Percentiles rank a stretch among this genome's conserved stretches.
phyloP scores from a whole-genome alignment of 64 coral and sea anemone species.

The Actinia tenebrosa region DNA sequence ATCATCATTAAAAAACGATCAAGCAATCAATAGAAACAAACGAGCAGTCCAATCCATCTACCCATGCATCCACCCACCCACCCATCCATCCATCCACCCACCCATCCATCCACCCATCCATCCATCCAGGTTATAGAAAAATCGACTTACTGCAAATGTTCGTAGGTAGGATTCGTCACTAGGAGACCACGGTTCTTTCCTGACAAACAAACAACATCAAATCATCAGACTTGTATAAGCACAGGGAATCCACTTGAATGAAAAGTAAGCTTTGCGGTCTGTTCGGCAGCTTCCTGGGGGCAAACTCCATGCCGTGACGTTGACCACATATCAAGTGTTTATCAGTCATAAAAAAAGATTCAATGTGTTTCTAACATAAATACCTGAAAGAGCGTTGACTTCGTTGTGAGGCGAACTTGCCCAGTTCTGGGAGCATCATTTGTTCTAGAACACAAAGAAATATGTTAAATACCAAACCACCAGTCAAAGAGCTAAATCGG shows the following conservation, averaged over 20 bases:
- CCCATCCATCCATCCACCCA: not conserved
- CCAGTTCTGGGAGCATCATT: not conserved
- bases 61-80: not conserved
- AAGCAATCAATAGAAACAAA: not conserved
- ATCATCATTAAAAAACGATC: not conserved
- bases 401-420: conserved; percentile 15
- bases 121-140: not conserved
- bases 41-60: not conserved
- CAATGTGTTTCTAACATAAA: not conserved
- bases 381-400: conserved; percentile 36
- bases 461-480: too few relatives aligned
- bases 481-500: too few relatives aligned
- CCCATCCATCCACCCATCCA: not conserved
- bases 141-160: conserved; percentile 58
- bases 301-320: too few relatives aligned
- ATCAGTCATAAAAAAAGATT: not conserved
- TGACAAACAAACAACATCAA: conserved; percentile 19
- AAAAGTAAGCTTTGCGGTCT: too few relatives aligned
- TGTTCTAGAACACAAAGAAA: not conserved
- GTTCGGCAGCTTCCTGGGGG: too few relatives aligned
- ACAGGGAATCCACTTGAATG: too few relatives aligned
- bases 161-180: conserved; percentile 60
- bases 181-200: conserved; percentile 82
- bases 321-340: too few relatives aligned
- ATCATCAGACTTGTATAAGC: not conserved